These are phyloP conservation scores for Scaptodrosophila latifasciaeformis DNA, from an alignment of 2,888 invertebrate genomes.

Conservation along the genomic window DNA sequence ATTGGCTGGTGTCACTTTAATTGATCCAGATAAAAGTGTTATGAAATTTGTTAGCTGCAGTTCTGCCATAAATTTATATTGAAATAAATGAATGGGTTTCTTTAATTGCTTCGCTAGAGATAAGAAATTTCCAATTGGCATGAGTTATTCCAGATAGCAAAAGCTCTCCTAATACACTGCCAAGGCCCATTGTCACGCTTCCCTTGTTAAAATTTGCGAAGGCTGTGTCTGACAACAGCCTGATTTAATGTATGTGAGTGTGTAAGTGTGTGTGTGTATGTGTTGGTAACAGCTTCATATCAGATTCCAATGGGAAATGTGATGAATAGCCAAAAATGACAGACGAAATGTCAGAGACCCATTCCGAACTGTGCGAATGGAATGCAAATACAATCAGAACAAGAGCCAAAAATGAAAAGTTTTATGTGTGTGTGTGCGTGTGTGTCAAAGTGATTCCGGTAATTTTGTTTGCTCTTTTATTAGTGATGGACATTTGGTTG, in stretches of 20 bases:
- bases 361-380: not conserved
- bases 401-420: not conserved
- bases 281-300: not conserved
- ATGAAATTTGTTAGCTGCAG: slow-evolving; percentile 42
- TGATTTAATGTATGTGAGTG: not conserved
- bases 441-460: no score
- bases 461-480: no score
- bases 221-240: no score
- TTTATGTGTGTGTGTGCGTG: not conserved
- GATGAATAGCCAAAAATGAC: slow-evolving; percentile 9
- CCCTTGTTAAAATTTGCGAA: no score
- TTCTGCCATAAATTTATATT: no score
- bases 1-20: slow-evolving; percentile 33
- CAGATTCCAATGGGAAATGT: slow-evolving; percentile 16
- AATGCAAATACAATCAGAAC: slow-evolving; percentile 4
- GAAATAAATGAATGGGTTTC: no score
- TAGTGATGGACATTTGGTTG: no score
- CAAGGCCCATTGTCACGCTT: no score
- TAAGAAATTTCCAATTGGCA: no score
- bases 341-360: not conserved
- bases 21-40: slow-evolving; percentile 49
- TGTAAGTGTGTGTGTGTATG: not conserved
- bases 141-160: no score
- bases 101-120: no score
- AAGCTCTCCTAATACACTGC: no score